A percentile compares a stretch with the other conserved stretches of the same genome.
These are phyloP conservation scores for Sisyra nigra DNA, from an alignment of 2,888 invertebrate species.

Conservation along the genomic window DNA sequence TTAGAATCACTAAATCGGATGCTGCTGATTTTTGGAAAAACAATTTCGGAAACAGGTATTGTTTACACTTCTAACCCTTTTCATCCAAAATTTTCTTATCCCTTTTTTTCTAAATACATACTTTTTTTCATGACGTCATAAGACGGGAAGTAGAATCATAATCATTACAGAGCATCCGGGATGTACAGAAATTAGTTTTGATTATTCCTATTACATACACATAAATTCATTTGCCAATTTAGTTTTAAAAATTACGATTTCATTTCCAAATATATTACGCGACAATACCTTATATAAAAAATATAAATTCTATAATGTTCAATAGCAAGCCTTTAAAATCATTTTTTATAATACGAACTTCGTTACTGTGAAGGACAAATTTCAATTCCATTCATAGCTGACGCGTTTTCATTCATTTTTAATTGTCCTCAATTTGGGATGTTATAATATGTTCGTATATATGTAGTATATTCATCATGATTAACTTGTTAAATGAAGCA, in stretches of 20 bases:
- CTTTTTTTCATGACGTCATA: conserved; percentile 10
- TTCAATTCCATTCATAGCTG: too few relatives aligned
- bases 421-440: too few relatives aligned
- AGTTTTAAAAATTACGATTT: neutral
- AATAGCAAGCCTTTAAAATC: too few relatives aligned
- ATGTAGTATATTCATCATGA: too few relatives aligned
- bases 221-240: conserved; percentile 2
- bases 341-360: too few relatives aligned
- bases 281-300: too few relatives aligned
- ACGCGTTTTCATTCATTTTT: too few relatives aligned
- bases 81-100: neutral
- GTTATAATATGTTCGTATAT: too few relatives aligned
- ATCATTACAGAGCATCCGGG: conserved; percentile 15
- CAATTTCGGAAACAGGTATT: conserved; percentile 90
- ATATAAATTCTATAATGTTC: too few relatives aligned
- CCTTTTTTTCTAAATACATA: neutral
- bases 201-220: conserved; percentile 5
- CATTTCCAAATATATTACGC: too few relatives aligned
- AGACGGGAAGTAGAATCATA: conserved; percentile 12
- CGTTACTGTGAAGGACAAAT: too few relatives aligned
- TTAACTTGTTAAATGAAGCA: too few relatives aligned
- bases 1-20: conserved; percentile 97
- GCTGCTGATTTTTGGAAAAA: conserved; percentile 97
- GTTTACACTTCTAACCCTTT: neutral
- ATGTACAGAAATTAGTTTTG: conserved; percentile 16